Base-by-base conservation (phyloP, 2,797 vertebrate genomes). In the Macropodus opercularis region DNA sequence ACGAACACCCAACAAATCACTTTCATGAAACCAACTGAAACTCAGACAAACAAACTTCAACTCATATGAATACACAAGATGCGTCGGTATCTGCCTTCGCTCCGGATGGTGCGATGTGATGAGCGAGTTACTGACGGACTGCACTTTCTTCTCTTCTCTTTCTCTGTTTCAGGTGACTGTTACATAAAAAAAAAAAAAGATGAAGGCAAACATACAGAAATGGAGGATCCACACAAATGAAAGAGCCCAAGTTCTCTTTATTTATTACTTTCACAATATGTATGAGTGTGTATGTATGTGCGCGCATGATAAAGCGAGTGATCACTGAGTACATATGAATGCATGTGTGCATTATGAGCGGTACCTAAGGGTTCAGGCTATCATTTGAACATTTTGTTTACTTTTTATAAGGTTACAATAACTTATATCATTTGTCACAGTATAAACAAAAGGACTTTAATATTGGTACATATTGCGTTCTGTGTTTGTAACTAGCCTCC, bases 201-300 rank as follows among this genome's bases (percentile, higher is more conserved):
- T 14, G 77, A 81, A 77, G 81, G 78, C 54, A 48, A 52, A 75
- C 74, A 66, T 60, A 68, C 50, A 60, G 78, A 79, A 54, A 24
- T 32, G 21, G 79, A 84, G 72, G 59, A 84, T 64, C 52, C 74
- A 72, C 38, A 72, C 23, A 54, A 79, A 80, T 63, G 69, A 70
- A 75, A 82, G 63, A 75, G 75, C 75, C 70, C 87, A 69, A 86
- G 90, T 91, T 92, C 87, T 92, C 80, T 85, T 92, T 91, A 85
- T 84, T 90, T 93, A 86, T 92, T 93, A 89, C 83, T 87, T 91
- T 94, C 64, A 76, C 48, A 52, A 51, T 44, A 55, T 14, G 47
- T 43, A 49, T 13, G 48, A 17, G 66, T 14, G 40, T 6, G 58
- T 8, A 19, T 21, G 55, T n/a, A 41, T 0, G 44, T 1, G 42